Base-by-base conservation (phyloP, 2,888 invertebrate species). In the Drosophila lacicola region DNA sequence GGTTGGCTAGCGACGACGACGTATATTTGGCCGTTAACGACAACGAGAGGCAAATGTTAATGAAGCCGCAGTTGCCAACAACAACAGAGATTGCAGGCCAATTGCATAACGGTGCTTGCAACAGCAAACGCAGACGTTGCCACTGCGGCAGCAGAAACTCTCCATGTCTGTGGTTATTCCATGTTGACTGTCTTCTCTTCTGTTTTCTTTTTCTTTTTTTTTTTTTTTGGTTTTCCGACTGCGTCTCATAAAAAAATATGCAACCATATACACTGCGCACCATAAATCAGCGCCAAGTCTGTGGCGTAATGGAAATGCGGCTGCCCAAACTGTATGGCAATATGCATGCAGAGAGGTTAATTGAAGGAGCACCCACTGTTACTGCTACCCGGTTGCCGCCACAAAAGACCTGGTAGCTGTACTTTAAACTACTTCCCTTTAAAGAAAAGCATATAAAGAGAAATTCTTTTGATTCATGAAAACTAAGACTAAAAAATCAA, bases 1-100 rank as follows among this genome's bases (percentile, higher is more conserved):
- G 36, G 62, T 61, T 68, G 68, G 41, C 58, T 44, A 69, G 85
- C 54, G 57, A 64, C 55, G 57, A 71, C 57, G 61, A 56, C 54
- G 57, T 61, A 73, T 84, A 82, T 82, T 87, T 87, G 89, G 89
- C 55, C 56, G 70, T 55, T 58, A 71, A 65, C 64, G 60, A 60
- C 80, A 61, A 81, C 88, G 78, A 80, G 80, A 60, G 68, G 83
- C 87, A 87, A 82, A 82, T 82, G 88, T 82, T 82, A 82, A 82
- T 82, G 82, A 87, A 87, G 88, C 74, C 87, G 58, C 62, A 53
- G 53, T 62, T 73, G 73, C 17, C 33, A 36, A 13, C 36, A 36
- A 36, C 36, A 55, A 44, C 74, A 69, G 45, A 80, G 83, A 86
- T 80, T 88, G 78, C 89, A 70, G 72, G 70, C 78, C 89, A 86